Conservation (phyloP, 2,113 vertebrate species). For the Pionites leucogaster region DNA sequence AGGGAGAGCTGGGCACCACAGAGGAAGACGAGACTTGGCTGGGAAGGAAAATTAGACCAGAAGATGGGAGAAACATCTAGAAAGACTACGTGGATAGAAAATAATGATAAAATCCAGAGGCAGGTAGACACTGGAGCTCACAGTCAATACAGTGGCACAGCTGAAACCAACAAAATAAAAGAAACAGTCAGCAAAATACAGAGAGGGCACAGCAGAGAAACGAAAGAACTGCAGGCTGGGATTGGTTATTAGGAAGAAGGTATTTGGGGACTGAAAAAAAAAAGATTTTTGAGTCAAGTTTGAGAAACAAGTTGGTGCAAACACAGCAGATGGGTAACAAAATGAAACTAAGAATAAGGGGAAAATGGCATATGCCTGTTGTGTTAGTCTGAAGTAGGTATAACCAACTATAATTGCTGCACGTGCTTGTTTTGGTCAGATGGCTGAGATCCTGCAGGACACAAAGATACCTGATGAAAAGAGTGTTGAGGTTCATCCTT, state of each 20-base stretch:
- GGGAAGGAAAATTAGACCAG: neutral
- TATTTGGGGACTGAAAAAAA: neutral
- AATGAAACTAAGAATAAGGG: neutral
- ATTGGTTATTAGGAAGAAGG: neutral
- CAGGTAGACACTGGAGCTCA: neutral
- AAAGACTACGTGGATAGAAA: neutral
- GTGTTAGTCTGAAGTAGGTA: neutral
- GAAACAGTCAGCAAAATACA: rapidly evolving
- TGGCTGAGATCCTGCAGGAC: neutral
- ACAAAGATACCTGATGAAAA: neutral
- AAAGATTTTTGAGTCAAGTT: neutral
- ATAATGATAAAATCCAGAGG: neutral
- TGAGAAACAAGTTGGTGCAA: neutral
- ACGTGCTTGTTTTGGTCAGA: neutral
- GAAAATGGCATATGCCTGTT: neutral
- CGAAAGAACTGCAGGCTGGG: neutral
- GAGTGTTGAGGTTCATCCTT: neutral
- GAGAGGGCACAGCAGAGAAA: neutral
- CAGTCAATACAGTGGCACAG: neutral
- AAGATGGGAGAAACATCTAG: neutral
- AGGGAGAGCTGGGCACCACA: neutral
- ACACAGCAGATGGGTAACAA: neutral
- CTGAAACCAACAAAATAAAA: neutral
- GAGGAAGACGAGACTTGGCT: neutral
- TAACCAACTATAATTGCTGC: rapidly evolving